Conservation (phyloP, 2,888 invertebrate species). For the Polyommatus icarus region DNA sequence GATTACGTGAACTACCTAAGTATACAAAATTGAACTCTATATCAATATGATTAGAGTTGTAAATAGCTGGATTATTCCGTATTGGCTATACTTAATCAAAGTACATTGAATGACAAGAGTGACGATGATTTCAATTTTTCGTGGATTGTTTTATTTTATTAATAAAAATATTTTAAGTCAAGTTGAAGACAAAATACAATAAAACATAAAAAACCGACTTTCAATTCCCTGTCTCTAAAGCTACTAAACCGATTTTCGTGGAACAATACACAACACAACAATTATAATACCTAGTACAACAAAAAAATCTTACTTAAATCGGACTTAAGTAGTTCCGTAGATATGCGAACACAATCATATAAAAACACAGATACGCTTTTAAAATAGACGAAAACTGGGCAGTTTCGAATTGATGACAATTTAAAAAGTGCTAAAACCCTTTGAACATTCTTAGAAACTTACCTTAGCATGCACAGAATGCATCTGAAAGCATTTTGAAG, state of each 20-base stretch:
- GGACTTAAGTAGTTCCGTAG: too few species aligned
- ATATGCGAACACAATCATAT: too few species aligned
- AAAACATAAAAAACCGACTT: too few species aligned
- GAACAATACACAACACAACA: too few species aligned
- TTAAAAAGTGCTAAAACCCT: not conserved
- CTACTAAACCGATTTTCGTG: too few species aligned
- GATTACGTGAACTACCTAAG: constrained; percentile 39
- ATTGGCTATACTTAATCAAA: constrained; percentile 46
- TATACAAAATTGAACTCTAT: constrained; percentile 29
- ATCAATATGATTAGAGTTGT: constrained; percentile 34
- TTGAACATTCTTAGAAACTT: constrained; percentile 7
- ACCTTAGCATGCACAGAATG: not conserved
- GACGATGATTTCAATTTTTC: constrained; percentile 34
- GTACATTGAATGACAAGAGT: constrained; percentile 44
- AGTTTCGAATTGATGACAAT: too few species aligned
- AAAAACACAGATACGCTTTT: too few species aligned
- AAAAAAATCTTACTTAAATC: too few species aligned
- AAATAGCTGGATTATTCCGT: constrained; percentile 30
- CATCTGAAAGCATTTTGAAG: constrained; percentile 19
- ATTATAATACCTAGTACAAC: too few species aligned
- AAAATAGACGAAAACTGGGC: too few species aligned
- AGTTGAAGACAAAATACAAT: too few species aligned
- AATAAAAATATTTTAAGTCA: not conserved
- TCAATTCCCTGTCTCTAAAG: too few species aligned
- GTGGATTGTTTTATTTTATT: not conserved